These are phyloP conservation scores for Rhinichthys osculus DNA, from an alignment of 2,797 vertebrate genomes.

Conservation along the genomic window DNA sequence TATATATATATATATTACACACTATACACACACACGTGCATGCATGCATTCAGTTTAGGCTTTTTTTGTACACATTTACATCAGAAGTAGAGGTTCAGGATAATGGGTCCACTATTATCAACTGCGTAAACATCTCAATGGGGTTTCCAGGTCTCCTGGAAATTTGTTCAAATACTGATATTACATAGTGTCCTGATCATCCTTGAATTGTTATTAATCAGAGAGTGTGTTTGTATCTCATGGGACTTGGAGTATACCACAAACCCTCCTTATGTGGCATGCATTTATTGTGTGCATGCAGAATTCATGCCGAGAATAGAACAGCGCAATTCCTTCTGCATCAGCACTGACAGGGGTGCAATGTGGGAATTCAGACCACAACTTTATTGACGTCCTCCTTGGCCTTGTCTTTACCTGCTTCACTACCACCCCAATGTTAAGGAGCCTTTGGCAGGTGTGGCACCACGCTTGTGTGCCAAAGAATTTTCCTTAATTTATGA, in stretches of 20 bases:
- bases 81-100: not conserved
- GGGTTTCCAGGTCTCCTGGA: not conserved
- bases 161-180: not conserved
- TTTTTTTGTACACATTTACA: not conserved
- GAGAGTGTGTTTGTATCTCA: not conserved
- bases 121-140: not conserved
- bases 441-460: not conserved
- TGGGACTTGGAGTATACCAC: not conserved
- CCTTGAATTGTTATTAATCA: not conserved
- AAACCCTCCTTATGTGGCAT: conserved; percentile 3
- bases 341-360: not conserved
- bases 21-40: no score
- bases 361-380: conserved; percentile 9
- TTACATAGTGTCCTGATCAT: not conserved
- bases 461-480: not conserved
- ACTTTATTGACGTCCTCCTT: not conserved
- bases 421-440: not conserved
- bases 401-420: conserved; percentile 2
- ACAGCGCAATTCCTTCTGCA: not conserved
- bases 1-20: not conserved
- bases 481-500: not conserved
- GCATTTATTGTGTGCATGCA: conserved; percentile 15
- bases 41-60: no score
- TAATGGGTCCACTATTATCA: not conserved
- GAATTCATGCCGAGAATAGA: not conserved